Evolutionary conservation across 2,888 invertebrate species (phyloP), one percentile per base, ranked within the genome.

Genomic region (Phyllotreta striolata): DNA sequence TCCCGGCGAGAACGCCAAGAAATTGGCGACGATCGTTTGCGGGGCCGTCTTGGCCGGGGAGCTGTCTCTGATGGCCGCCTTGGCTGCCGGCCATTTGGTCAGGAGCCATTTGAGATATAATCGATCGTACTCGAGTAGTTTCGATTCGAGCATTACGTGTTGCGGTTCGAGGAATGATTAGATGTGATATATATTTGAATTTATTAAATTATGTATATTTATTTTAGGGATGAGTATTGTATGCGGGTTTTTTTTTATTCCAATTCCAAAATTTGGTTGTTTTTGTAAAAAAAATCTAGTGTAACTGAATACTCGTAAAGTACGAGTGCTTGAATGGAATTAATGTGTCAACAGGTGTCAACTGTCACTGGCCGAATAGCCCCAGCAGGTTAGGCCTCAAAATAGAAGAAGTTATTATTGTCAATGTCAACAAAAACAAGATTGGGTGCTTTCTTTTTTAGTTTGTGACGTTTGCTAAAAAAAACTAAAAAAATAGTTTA

Each of bases 21-120:
- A 89, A 75, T 81, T 98, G 64, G 97, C 98, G 0, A 87, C 91
- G 63, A 86, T 98, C 54, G 90, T 98, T 8, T 96, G 96, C 78
- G 95, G 91, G 0, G 92, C 97, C 0, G 98, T 99, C 6, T 84
- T 99, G 76, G 98, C 98, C 3, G 98, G 96, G 6, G 98, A 98
- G 80, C 83, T 98, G 41, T 97, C 96, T 66, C 85, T 98, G 1
- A 93, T 98, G 93, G 95, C 98, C 0, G 97, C 98, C 0, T 84
- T 98, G 69, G 92, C 95, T 40, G 94, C 95, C 70, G 96, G 96
- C 10, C 95, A 98, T 81, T 87, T 98, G 77, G 98, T 99, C 57
- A 90, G 91, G 77, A 96, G 96, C 76, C 98, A 99, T 81, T 90
- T 99, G 84, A 89, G 90, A 77, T 94, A 96, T 78, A 98, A 98